Base-by-base conservation (phyloP, 2,888 invertebrate species). In the Diplolepis rosae region DNA sequence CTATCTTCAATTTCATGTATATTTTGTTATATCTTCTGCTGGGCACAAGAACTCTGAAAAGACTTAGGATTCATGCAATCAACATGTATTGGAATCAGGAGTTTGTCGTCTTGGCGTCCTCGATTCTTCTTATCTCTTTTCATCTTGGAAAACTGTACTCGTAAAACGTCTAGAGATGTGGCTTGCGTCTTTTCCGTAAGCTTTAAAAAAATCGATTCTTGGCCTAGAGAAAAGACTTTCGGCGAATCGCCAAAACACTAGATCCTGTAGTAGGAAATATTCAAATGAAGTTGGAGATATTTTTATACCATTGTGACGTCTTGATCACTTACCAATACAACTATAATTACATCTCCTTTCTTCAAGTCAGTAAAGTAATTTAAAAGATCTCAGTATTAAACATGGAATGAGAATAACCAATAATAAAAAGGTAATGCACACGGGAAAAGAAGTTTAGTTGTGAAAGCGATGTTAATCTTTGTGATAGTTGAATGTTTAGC, bases 201-300 rank as follows among this genome's bases (percentile, higher is more conserved):
- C 61, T 61, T 39, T 24, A 61, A 39, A 39, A 39, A 39, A 39
- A 9, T 39, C 18, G 39, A 61, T 24, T 61, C 39, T 61, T 61
- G 61, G 61, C 61, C 61, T 61, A 39, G 15, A 32, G 24, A 24
- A 39, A n/a, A 24, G 35, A 39, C 0, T 39, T 32, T 61, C 39
- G 61, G 61, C 61, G 39, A 39, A n/a, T 11, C 18, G 61, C 61
- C 61, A 61, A 61, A 61, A 35, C 24, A 61, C 39, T 61, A 61
- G 61, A 39, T 61, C 22, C 13, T 5, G 24, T 30, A n/a, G n/a
- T n/a, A 61, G 24, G 61, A 61, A 61, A 61, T 39, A 61, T 61
- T 61, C 39, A 61, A 61, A 61, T 61, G 61, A 61, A 61, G 61
- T 61, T 61, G 24, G n/a, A 22, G 39, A 61, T 61, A 61, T 61